Evolutionary conservation across 2,888 invertebrate genomes (phyloP), one percentile per base, ranked within the genome.

Genomic region (Gastracanthus pulcherrimus): DNA sequence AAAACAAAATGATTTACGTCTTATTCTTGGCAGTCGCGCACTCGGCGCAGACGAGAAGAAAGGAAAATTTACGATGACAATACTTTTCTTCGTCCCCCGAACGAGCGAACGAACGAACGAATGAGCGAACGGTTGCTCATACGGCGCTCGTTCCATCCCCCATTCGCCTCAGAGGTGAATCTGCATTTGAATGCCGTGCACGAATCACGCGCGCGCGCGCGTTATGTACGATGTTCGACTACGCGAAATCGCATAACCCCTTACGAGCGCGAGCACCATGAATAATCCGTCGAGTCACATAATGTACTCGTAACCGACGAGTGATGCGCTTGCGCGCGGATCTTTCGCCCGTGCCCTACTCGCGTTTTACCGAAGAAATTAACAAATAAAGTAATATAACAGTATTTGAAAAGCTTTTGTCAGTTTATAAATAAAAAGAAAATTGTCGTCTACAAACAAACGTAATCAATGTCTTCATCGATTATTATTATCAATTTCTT

Each of bases 21-120:
- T 79, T 79, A 79, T 79, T 72, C 72, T 79, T 79, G 62, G 66
- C 66, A 72, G 71, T 51, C 71, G 64, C 19, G 60, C 31, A 38
- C n/a, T 66, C 29, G 23, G 70, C 36, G 11, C 23, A 34, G 26
- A 58, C 19, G 55, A 66, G 72, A 66, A 78, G 70, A 78, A 71
- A 78, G 74, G 60, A 60, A 80, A 75, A 80, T 80, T 80, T 80
- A 80, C 69, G 80, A 80, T 80, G 80, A 80, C 80, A 74, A 80
- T 80, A 80, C 75, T 75, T 76, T 76, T 76, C 55, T 80, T 80
- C 67, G 51, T 67, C 74, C 60, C 3, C 36, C 34, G 55, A 62
- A 45, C 9, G 76, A 23, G 7, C 36, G 7, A 55, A 6, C 11
- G 34, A 23, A 60, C 60, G 11, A 13, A 7, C 31, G 31, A 7